Base-by-base conservation (phyloP, 2,888 invertebrate genomes). In the Choristoneura rosaceana region DNA sequence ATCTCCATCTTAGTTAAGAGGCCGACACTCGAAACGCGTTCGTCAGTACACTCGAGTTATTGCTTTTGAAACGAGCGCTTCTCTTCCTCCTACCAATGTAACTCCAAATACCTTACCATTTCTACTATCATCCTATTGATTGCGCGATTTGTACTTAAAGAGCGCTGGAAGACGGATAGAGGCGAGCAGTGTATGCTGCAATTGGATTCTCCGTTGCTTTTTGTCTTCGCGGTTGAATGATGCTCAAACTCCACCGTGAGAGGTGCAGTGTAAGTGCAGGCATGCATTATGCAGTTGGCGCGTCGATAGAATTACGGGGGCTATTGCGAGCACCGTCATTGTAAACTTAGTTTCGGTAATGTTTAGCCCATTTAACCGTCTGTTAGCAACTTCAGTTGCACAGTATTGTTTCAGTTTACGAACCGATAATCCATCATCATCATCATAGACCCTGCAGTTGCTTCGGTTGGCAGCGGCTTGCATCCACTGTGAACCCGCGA, bases 21-120 rank as follows among this genome's bases (percentile, higher is more conserved):
- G 87, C 82, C 80, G 87, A 84, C 88, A 87, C 90, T 90, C 80
- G 83, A 87, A 87, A 83, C 86, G 88, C 90, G 88, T 88, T 87
- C 90, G 88, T 90, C 92, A 90, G 90, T 86, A 86, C 88, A 88
- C 90, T 91, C 85, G 82, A 89, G 90, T 87, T 89, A 88, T 82
- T 82, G 79, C 89, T 89, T 87, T 88, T 81, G 85, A 83, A 89
- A 88, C 87, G 87, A 87, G 84, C 84, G 82, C 84, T 83, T 84
- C 85, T 84, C 80, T 81, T 77, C 68, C 77, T 83, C 58, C n/a
- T 77, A 87, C 82, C 75, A 77, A 58, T 63, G 59, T 14, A 50
- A 33, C 47, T 55, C 9, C 17, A 55, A 58, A 55, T 55, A 64
- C 41, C 45, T 38, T 25, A 34, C 33, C 60, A 25, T 9, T n/a